phyloP scores from a whole-genome alignment of 1,140 invertebrate genomes.

The Lasioglossum baleicum region DNA sequence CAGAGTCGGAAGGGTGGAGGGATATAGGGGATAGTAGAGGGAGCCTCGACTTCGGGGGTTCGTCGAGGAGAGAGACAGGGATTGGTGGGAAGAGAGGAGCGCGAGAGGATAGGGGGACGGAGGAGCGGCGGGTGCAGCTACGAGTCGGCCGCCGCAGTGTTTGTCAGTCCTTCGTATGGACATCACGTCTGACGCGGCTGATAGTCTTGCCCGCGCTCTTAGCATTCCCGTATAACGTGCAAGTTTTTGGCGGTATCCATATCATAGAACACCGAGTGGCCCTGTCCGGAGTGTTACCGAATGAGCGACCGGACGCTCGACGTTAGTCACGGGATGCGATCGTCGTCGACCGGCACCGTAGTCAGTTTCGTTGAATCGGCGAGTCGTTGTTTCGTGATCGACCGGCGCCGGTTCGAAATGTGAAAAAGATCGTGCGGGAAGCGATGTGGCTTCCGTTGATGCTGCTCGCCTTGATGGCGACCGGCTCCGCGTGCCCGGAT shows the following conservation, averaged over 20 bases:
- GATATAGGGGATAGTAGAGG: conserved; percentile 60
- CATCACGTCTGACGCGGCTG: conserved; percentile 64
- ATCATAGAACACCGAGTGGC: conserved; percentile 3
- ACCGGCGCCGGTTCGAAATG: conserved; percentile 57
- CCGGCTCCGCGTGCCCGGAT: conserved; percentile 70
- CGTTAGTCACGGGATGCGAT: conserved; percentile 2
- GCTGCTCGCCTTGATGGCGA: conserved; percentile 74
- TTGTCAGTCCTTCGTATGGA: conserved; percentile 74
- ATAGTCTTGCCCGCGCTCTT: conserved; percentile 49
- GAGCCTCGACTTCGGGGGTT: conserved; percentile 39
- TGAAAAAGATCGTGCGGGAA: conserved; percentile 61
- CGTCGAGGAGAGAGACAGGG: neutral
- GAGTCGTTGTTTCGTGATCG: conserved; percentile 52
- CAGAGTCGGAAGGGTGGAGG: conserved; percentile 38
- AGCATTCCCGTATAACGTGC: conserved; percentile 48
- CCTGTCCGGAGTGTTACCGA: neutral
- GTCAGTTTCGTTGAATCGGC: conserved; percentile 1
- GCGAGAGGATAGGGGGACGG: neutral
- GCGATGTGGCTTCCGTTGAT: conserved; percentile 72
- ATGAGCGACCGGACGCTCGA: conserved; percentile 46
- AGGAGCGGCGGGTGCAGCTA: conserved; percentile 64
- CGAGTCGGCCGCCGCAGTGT: conserved; percentile 69
- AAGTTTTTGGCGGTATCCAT: conserved; percentile 53
- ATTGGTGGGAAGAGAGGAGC: conserved; percentile 23
- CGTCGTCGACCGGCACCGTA: neutral